Base-by-base conservation (phyloP, 2,113 vertebrate species). In the Neolamprologus sp. region DNA sequence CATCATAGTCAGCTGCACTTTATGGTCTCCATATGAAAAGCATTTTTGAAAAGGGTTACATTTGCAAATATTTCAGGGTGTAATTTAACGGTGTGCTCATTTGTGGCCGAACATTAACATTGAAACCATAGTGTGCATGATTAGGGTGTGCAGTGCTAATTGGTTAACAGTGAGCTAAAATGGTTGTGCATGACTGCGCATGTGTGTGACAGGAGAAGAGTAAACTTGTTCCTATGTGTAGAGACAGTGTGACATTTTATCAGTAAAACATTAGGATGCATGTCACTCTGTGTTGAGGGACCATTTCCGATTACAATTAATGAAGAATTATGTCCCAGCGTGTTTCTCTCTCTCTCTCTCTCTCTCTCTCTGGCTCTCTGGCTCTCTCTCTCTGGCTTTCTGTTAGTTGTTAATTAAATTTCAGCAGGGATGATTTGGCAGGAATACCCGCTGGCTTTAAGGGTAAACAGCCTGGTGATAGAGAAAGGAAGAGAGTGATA, bases 371-470 rank as follows among this genome's bases (percentile, higher is more conserved):
- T 71, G 54, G 88, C 49, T 73, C 42, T 53, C 13, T 78, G 1
- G 1, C 19, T 17, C 80, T 45, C 53, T 79, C 78, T 87, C 89
- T 51, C 16, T 37, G 31, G 87, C 80, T 89, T 89, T 94, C 89
- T 57, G 87, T 93, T 92, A 90, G 84, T 89, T 91, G 89, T 94
- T 96, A 95, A 96, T 96, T 96, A 95, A 90, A 95, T 95, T 95
- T 95, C 94, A 93, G 88, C 93, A 85, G 87, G 94, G 90, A 92
- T 88, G 88, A 93, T 93, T 95, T 90, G 92, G 90, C 90, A 90
- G 89, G 78, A 90, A 93, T 93, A 93, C 84, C 91, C 82, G 73
- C 89, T 87, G 89, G 87, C 91, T 92, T 90, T 92, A 94, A 93
- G 85, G 89, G 89, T 92, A 93, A 94, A 95, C 91, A 94, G 91